Evolutionary conservation across 2,797 vertebrate genomes (phyloP), one percentile per base, ranked within the genome.

Genomic region (Falco naumanni): DNA sequence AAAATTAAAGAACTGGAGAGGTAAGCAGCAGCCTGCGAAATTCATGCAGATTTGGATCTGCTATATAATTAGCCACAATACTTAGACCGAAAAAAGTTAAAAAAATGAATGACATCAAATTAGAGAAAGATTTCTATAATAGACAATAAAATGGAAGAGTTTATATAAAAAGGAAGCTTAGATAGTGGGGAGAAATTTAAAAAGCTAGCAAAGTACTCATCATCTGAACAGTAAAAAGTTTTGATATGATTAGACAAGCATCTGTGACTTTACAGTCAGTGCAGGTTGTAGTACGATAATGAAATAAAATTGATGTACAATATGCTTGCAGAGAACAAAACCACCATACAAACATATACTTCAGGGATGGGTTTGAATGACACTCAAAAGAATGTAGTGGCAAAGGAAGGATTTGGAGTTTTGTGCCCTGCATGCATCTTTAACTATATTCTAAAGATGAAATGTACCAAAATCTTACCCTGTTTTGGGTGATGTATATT

Each of bases 1-100:
- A 94, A 97, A 98, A 97, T 97, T 97, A 97, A 97, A 96, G 90
- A 94, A 96, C 75, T 88, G 78, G 78, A 96, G 47, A 94, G 59
- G 59, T 80, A 96, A 74, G 47, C 79, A 96, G 94, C 59, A 88
- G 88, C 81, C 94, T 97, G 93, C 82, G 97, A 97, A 97, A 96
- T 90, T 97, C 96, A 97, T 96, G 91, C 95, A 95, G 88, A 97
- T 97, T 97, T 82, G 84, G 93, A 97, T 97, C 94, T 97, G 77
- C 75, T 96, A 71, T 87, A 91, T 97, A 97, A 97, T 98, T 98
- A 98, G 82, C 60, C 70, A 91, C 76, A 95, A 94, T 61, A 95
- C 79, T 96, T 96, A 94, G 96, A 87, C 1, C 3, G 6, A 6
- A 89, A 72, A 69, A 37, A 45, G 87, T 60, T 22, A 7, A 37